A percentile compares a stretch with the other conserved stretches of the same genome.
phyloP scores from a whole-genome alignment of 2,797 vertebrate genomes.

The Eurystomus glaucurus region DNA sequence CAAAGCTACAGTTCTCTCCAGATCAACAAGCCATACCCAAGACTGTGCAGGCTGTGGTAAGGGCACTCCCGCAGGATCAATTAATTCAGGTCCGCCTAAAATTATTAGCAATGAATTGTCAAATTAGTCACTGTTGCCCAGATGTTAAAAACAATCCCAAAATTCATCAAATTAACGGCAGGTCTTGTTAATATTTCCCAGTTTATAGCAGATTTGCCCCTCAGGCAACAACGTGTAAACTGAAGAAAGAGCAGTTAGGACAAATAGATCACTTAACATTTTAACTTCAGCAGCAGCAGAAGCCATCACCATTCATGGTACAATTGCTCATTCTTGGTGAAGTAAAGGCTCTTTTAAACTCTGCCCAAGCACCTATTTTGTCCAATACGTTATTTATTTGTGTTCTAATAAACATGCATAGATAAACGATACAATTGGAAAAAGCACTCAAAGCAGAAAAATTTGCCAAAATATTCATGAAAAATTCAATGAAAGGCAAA shows the following conservation, averaged over 20 bases:
- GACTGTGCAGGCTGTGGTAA: slow-evolving; percentile 89
- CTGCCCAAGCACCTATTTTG: background rate
- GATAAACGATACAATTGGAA: background rate
- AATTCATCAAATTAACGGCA: background rate
- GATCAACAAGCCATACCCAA: slow-evolving; percentile 98
- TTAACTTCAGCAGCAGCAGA: background rate
- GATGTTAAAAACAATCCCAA: background rate
- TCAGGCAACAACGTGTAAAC: background rate
- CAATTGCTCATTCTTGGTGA: background rate
- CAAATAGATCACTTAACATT: rapidly evolving
- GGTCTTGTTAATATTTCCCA: background rate
- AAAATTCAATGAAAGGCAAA: background rate
- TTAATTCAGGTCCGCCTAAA: slow-evolving; percentile 91
- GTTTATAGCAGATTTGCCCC: background rate
- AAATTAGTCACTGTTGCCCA: background rate
- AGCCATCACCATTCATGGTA: background rate
- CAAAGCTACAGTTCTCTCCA: slow-evolving; percentile 94
- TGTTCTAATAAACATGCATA: background rate
- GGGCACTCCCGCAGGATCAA: slow-evolving; percentile 88
- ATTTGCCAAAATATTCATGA: background rate
- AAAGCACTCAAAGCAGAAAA: background rate
- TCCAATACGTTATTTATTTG: background rate
- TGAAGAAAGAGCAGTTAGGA: background rate
- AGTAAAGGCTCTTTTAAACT: background rate
- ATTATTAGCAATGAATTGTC: background rate